A percentile compares a stretch with the other conserved stretches of the same genome.
phyloP scores from a whole-genome alignment of 2,113 vertebrate genomes.

The Silurus glanis region DNA sequence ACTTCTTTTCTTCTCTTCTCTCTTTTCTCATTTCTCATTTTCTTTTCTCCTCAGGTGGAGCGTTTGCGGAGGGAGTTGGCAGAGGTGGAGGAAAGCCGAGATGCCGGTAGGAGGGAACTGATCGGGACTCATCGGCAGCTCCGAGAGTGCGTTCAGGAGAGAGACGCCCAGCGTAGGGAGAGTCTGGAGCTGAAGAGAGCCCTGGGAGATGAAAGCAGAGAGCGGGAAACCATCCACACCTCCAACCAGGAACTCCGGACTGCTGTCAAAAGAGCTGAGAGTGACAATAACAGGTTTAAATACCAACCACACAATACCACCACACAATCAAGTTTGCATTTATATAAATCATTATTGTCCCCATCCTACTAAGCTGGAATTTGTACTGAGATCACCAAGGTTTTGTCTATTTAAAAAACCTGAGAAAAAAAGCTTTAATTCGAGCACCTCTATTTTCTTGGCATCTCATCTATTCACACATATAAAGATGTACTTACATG shows the following conservation, averaged over 20 bases:
- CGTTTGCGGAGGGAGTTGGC: constrained; percentile 67
- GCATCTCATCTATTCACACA: background rate
- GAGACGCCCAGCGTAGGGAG: constrained; percentile 69
- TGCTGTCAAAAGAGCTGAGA: constrained; percentile 68
- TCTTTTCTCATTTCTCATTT: background rate
- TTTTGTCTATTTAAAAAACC: background rate
- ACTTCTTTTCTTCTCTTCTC: background rate
- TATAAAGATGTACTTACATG: background rate
- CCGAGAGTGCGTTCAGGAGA: constrained; percentile 65
- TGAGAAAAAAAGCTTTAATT: background rate
- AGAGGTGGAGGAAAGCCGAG: constrained; percentile 65
- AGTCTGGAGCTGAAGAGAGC: constrained; percentile 65
- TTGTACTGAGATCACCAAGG: background rate
- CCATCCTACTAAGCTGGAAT: background rate
- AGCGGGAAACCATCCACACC: constrained; percentile 72
- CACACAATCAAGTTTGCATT: background rate
- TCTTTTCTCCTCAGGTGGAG: constrained; percentile 65
- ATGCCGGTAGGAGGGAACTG: constrained; percentile 63
- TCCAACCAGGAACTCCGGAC: constrained; percentile 76
- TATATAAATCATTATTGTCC: background rate
- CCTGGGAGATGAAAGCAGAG: constrained; percentile 66
- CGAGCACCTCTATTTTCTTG: background rate
- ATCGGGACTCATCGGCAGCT: constrained; percentile 71
- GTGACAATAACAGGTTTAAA: constrained; percentile 80
- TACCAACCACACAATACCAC: background rate